Evolutionary conservation across 2,113 vertebrate species (phyloP).

Genomic region (Hippocampus comes): DNA sequence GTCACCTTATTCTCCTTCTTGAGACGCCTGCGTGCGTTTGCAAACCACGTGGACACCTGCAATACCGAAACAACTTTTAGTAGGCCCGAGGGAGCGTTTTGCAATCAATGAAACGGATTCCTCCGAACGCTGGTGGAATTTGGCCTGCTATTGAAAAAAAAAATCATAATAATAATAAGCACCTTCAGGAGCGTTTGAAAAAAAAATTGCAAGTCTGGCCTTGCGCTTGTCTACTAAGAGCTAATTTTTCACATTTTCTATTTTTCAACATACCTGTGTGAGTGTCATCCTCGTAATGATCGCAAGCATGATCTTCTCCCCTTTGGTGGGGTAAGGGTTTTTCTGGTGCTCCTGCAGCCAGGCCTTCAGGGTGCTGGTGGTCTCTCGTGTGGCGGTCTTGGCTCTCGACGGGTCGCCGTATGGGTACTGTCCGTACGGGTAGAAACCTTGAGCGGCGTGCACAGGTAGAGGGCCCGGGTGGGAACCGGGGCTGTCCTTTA

Average conservation of each 20-base stretch:
- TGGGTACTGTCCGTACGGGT: constrained; percentile 95
- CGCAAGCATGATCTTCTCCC: constrained; percentile 94
- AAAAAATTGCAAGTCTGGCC: not conserved
- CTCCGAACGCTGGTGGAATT: not conserved
- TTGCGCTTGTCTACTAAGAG: not conserved
- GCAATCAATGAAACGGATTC: not conserved
- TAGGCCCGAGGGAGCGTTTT: not conserved
- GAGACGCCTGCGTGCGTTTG: constrained; percentile 86
- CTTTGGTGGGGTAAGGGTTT: constrained; percentile 97
- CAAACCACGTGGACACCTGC: constrained; percentile 93
- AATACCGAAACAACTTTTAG: not conserved
- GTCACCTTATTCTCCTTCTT: constrained; percentile 98
- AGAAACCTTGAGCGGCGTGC: constrained; percentile 89
- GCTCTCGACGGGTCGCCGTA: constrained; percentile 92
- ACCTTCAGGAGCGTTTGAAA: not conserved
- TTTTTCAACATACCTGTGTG: constrained; percentile 73
- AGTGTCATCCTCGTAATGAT: constrained; percentile 97
- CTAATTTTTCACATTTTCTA: constrained; percentile 41
- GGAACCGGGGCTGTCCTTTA: constrained; percentile 93
- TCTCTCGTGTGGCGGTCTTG: constrained; percentile 96
- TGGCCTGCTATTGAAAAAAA: not conserved
- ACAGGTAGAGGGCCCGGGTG: constrained; percentile 89
- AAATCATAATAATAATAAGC: not conserved
- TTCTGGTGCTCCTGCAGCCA: constrained; percentile 98
- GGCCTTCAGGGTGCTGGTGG: constrained; percentile 96